These are phyloP conservation scores for Lichenostomus cassidix DNA, from an alignment of 2,113 vertebrate species.

Conservation along the genomic window DNA sequence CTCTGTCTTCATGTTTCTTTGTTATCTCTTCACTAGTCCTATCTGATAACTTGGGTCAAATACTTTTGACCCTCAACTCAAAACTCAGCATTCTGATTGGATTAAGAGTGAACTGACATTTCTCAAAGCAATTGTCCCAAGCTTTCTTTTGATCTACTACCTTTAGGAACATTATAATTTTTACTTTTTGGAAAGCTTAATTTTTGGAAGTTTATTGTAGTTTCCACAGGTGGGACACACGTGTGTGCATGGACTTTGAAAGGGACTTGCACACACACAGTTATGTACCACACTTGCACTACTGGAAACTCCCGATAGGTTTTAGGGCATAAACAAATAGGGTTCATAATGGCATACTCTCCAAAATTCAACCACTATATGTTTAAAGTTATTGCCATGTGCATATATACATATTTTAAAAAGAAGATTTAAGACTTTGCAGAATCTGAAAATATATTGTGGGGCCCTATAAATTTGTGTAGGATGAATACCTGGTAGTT, in stretches of 20 bases:
- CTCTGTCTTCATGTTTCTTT: not conserved
- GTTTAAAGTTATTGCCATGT: not conserved
- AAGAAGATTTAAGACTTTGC: not conserved
- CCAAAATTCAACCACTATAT: not conserved
- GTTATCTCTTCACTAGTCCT: not conserved
- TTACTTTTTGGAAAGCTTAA: not conserved
- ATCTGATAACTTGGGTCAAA: not conserved
- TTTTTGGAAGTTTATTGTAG: not conserved
- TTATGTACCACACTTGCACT: not conserved
- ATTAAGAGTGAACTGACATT: not conserved
- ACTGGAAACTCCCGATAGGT: not conserved
- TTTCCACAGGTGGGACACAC: not conserved
- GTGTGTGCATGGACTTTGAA: not conserved
- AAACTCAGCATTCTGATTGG: not conserved
- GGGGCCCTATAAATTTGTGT: not conserved
- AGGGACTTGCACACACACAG: accelerated
- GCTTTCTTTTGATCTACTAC: not conserved
- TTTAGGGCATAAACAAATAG: not conserved
- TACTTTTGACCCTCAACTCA: not conserved
- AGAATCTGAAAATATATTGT: not conserved
- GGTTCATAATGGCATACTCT: not conserved
- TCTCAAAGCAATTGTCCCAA: not conserved
- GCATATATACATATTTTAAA: too few relatives aligned
- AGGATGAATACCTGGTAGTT: not conserved
- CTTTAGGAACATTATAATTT: not conserved